Evolutionary conservation across 2,797 vertebrate genomes (phyloP).

Genomic region (Leucoraja ocellata): DNA sequence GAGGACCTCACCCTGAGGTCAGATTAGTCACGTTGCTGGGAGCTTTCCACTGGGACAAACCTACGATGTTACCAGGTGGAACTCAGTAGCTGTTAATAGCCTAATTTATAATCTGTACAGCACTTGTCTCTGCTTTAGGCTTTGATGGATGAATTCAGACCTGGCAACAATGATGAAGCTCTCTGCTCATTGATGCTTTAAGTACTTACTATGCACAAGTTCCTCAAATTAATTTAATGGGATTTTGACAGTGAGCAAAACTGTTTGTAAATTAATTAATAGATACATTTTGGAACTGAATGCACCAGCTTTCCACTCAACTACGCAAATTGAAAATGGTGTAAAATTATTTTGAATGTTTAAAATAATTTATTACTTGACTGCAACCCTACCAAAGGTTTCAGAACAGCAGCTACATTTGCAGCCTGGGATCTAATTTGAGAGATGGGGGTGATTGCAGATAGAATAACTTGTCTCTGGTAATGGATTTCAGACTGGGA

Average conservation of each 20-base stretch:
- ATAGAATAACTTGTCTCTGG: neutral
- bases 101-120: constrained; percentile 16
- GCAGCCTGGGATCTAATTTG: neutral
- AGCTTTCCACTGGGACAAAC: neutral
- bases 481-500: neutral
- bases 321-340: neutral
- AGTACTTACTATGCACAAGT: constrained; percentile 12
- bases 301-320: neutral
- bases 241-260: constrained; percentile 15
- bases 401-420: neutral
- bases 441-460: neutral
- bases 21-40: too few relatives aligned
- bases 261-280: constrained; percentile 25
- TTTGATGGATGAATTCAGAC: constrained; percentile 26
- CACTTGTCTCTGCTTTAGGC: constrained; percentile 4
- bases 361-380: neutral
- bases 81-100: neutral
- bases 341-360: neutral
- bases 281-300: neutral
- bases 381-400: too few relatives aligned
- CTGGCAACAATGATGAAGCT: constrained; percentile 31
- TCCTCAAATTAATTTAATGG: constrained; percentile 32
- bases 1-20: neutral
- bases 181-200: constrained; percentile 26
- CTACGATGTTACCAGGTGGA: neutral